These are phyloP conservation scores for Sminthurides bifidus DNA, from an alignment of 1,140 invertebrate genomes.

Conservation along the genomic window DNA sequence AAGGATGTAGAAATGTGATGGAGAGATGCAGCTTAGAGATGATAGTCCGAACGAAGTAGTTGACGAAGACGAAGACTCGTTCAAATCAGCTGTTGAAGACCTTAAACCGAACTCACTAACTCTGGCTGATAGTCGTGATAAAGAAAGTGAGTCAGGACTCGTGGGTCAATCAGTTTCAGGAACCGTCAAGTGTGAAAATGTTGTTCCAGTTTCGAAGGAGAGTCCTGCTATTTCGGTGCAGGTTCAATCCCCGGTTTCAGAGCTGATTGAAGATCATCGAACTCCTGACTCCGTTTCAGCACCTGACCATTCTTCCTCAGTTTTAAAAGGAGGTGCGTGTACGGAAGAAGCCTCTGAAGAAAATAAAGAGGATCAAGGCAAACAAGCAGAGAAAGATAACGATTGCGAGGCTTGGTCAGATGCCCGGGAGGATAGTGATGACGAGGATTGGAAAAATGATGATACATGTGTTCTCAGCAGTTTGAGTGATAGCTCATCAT, in stretches of 20 bases:
- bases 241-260: neutral
- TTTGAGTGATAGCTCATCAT: neutral
- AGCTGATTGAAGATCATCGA: neutral
- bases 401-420: constrained; percentile 17
- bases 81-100: too few species aligned
- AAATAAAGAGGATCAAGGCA: constrained; percentile 4
- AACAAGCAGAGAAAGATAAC: neutral
- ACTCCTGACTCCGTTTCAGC: neutral
- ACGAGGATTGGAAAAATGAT: too few species aligned
- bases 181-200: too few species aligned
- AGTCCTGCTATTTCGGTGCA: too few species aligned
- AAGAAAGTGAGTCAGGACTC: too few species aligned
- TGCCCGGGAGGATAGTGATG: constrained; percentile 10
- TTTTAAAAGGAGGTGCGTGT: neutral
- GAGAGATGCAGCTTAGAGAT: neutral
- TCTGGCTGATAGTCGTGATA: too few species aligned
- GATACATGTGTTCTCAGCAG: too few species aligned
- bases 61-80: too few species aligned
- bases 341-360: neutral
- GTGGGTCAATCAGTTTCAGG: too few species aligned
- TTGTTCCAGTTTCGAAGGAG: too few species aligned
- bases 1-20: neutral
- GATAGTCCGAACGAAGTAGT: too few species aligned
- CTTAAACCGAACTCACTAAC: too few species aligned
- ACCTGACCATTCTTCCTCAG: neutral